Conservation (phyloP, 2,797 vertebrate genomes). For the Acanthiza pusilla region DNA sequence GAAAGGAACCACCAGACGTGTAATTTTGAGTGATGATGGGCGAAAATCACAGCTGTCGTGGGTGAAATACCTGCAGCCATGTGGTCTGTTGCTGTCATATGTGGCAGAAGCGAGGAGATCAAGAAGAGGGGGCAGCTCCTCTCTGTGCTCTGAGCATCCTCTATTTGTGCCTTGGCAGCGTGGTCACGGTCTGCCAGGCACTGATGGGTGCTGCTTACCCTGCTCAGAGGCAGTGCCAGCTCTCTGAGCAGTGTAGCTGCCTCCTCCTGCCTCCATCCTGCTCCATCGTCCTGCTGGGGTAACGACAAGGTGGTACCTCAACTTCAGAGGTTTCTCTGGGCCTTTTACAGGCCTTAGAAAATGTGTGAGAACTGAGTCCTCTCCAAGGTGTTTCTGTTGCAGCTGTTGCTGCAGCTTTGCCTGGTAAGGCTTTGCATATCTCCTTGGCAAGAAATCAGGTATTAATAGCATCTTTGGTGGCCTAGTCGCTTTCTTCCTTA, state of each 20-base stretch:
- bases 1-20: not conserved
- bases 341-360: not conserved
- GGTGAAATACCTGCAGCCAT: not conserved
- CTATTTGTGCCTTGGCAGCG: not conserved
- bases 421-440: not conserved
- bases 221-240: not conserved
- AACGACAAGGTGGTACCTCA: no score
- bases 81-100: not conserved
- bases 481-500: not conserved
- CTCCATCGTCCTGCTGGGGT: not conserved
- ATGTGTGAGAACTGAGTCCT: not conserved
- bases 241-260: rapidly evolving
- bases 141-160: not conserved
- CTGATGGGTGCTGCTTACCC: not conserved
- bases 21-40: not conserved
- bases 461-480: not conserved
- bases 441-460: not conserved
- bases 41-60: not conserved
- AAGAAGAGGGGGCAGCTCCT: not conserved
- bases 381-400: not conserved
- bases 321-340: not conserved
- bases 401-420: not conserved
- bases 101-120: not conserved
- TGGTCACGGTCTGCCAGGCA: not conserved
- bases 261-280: not conserved